These are phyloP conservation scores for Autographa pulchrina DNA, from an alignment of 2,888 invertebrate genomes.

Conservation along the genomic window DNA sequence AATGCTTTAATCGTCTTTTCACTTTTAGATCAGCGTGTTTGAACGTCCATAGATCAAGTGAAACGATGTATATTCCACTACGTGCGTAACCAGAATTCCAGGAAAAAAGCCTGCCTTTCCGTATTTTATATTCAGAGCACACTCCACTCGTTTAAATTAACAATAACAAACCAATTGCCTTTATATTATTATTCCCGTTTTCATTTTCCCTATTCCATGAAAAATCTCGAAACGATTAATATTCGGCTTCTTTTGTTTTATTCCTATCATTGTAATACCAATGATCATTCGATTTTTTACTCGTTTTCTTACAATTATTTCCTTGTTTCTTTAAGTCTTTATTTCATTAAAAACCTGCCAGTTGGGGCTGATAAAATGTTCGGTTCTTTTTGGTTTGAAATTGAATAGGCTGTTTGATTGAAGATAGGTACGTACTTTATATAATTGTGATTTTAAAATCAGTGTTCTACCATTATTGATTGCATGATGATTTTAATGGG, in stretches of 20 bases:
- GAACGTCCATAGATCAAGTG: conserved; percentile 15
- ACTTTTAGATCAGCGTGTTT: conserved; percentile 3
- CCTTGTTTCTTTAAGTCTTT: conserved; percentile 25
- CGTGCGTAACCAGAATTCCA: conserved; percentile 19
- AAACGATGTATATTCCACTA: conserved; percentile 16
- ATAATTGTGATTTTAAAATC: background rate
- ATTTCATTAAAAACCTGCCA: conserved; percentile 20
- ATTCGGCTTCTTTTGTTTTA: conserved; percentile 23
- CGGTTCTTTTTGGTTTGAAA: conserved; percentile 12
- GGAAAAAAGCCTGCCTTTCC: background rate
- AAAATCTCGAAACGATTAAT: conserved; percentile 34
- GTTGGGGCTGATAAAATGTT: conserved; percentile 22
- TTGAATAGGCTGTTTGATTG: conserved; percentile 15
- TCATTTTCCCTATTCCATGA: conserved; percentile 4
- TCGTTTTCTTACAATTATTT: conserved; percentile 27
- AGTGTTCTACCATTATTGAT: background rate
- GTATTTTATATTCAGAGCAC: conserved; percentile 23
- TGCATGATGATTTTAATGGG: background rate
- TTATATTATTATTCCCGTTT: conserved; percentile 10
- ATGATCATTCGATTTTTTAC: conserved; percentile 42
- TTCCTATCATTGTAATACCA: conserved; percentile 37
- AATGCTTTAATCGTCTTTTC: background rate
- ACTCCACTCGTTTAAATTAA: conserved; percentile 39
- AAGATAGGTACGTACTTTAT: too few species aligned
- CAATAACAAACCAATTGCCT: conserved; percentile 43